A percentile compares a stretch with the other conserved stretches of the same genome.
phyloP scores from a whole-genome alignment of 2,888 invertebrate genomes.

The Carpatolechia fugitivella region DNA sequence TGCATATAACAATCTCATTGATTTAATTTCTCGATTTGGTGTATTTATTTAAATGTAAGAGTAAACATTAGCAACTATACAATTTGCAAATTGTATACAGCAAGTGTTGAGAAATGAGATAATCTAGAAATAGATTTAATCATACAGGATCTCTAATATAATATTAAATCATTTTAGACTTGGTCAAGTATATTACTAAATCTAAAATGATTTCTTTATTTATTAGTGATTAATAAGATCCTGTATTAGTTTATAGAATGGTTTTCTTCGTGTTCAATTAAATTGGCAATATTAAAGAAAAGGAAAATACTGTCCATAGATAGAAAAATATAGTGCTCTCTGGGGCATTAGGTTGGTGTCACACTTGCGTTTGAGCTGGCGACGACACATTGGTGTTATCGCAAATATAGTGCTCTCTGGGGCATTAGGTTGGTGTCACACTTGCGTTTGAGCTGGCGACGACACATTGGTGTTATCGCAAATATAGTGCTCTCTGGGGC shows the following conservation, averaged over 20 bases:
- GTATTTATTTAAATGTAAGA: constrained; percentile 34
- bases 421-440: too few relatives aligned
- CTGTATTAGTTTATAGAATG: constrained; percentile 31
- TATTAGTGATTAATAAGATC: not conserved
- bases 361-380: not conserved
- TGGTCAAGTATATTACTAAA: too few relatives aligned
- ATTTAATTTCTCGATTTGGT: constrained; percentile 42
- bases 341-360: not conserved
- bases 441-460: too few relatives aligned
- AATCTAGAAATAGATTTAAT: constrained; percentile 35
- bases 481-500: too few relatives aligned
- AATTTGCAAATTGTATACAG: too few relatives aligned
- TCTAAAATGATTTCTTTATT: not conserved
- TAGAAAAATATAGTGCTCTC: constrained; percentile 17
- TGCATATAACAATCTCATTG: constrained; percentile 42
- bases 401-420: too few relatives aligned
- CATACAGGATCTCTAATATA: constrained; percentile 11
- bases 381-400: not conserved
- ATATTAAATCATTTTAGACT: too few relatives aligned
- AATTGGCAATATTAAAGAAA: constrained; percentile 22
- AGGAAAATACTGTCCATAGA: constrained; percentile 29
- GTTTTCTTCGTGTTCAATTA: constrained; percentile 30
- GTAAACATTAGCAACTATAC: not conserved
- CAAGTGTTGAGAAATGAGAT: constrained; percentile 24
- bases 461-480: too few relatives aligned